These are phyloP conservation scores for Merluccius polli DNA, from an alignment of 2,797 vertebrate species.

Conservation along the genomic window DNA sequence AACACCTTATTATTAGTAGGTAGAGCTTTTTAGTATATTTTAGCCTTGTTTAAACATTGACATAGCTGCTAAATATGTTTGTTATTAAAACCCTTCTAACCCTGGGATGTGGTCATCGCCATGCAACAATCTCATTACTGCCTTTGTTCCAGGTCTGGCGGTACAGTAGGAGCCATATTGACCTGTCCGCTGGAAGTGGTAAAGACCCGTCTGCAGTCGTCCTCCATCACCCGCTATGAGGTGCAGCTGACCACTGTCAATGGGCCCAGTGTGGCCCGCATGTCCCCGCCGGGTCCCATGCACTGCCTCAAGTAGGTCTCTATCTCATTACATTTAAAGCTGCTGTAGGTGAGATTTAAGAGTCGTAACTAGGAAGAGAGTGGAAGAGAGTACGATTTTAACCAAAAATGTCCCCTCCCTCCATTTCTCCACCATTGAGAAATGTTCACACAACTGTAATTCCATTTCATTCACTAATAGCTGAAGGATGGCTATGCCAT, in stretches of 20 bases:
- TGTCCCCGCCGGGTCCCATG: conserved; percentile 88
- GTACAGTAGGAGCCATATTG: conserved; percentile 96
- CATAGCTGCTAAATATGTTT: too few species aligned
- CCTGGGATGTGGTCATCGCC: background rate
- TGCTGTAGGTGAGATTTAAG: background rate
- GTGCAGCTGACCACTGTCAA: conserved; percentile 91
- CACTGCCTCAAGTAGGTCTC: conserved; percentile 91
- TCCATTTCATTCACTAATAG: background rate
- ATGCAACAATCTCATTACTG: background rate
- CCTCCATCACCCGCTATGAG: conserved; percentile 89
- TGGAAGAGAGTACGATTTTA: background rate
- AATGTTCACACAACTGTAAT: background rate
- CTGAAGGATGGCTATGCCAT: background rate
- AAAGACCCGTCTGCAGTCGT: conserved; percentile 96
- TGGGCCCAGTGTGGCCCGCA: conserved; percentile 82
- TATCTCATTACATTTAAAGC: background rate
- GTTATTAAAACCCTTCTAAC: too few species aligned
- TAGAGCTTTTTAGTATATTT: too few species aligned
- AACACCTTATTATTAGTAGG: too few species aligned
- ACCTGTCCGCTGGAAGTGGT: conserved; percentile 99
- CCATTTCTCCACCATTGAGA: background rate
- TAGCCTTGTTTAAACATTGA: too few species aligned
- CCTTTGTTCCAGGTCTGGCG: conserved; percentile 82
- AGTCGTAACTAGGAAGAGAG: background rate
- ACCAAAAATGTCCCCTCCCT: background rate